phyloP scores from a whole-genome alignment of 1,140 invertebrate genomes.

The Drosophila triauraria region DNA sequence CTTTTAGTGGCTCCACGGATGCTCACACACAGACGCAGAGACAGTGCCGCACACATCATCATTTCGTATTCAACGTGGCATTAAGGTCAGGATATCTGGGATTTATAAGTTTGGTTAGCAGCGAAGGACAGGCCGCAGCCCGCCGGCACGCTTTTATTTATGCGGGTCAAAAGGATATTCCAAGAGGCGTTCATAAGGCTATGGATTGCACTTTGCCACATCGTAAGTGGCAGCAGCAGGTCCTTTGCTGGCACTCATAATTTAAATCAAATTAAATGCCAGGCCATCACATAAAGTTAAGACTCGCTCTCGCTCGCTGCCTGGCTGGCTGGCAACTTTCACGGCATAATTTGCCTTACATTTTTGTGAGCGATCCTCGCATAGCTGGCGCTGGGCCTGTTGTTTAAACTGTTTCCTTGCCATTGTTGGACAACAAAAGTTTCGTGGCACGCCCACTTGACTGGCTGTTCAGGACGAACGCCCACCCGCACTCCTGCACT shows the following conservation, averaged over 20 bases:
- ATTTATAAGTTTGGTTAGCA: constrained; percentile 82
- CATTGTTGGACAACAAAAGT: constrained; percentile 61
- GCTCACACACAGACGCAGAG: constrained; percentile 10
- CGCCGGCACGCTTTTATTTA: constrained; percentile 63
- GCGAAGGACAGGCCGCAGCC: constrained; percentile 22
- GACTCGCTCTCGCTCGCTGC: background rate
- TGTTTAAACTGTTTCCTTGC: constrained; percentile 47
- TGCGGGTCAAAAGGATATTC: constrained; percentile 52
- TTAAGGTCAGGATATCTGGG: constrained; percentile 83
- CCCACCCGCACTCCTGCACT: constrained; percentile 54
- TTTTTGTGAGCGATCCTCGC: constrained; percentile 33
- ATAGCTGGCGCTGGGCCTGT: constrained; percentile 46
- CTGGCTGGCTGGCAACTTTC: background rate
- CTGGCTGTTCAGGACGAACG: constrained; percentile 30
- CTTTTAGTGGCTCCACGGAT: constrained; percentile 54
- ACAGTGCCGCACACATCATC: constrained; percentile 56
- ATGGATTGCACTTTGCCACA: constrained; percentile 62
- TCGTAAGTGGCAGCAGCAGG: constrained; percentile 47
- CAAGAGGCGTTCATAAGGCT: constrained; percentile 20
- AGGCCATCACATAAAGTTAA: constrained; percentile 37
- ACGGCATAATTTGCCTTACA: constrained; percentile 30
- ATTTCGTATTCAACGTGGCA: constrained; percentile 80
- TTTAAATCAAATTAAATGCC: constrained; percentile 67
- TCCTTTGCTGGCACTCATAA: constrained; percentile 41
- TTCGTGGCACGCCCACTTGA: constrained; percentile 58